phyloP scores from a whole-genome alignment of 2,113 vertebrate species.

The Poicephalus gulielmi region DNA sequence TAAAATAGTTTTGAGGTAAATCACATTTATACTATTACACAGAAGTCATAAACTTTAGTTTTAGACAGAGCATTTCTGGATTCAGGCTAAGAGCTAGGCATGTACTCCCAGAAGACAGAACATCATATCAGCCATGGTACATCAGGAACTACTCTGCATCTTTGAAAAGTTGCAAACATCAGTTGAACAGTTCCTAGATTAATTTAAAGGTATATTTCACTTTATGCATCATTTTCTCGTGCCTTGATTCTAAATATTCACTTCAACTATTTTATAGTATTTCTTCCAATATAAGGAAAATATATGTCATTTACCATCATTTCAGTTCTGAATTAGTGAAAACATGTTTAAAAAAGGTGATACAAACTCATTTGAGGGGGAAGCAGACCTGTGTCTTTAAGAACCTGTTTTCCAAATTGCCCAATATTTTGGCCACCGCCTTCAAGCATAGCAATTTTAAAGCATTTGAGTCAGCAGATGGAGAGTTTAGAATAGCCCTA shows the following conservation, averaged over 20 bases:
- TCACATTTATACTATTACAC: fast-evolving
- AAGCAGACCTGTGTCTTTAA: neutral
- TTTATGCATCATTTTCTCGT: neutral
- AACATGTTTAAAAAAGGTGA: neutral
- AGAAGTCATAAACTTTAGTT: neutral
- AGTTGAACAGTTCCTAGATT: neutral
- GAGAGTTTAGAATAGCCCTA: neutral
- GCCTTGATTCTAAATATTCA: neutral
- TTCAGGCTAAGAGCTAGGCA: neutral
- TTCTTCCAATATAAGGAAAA: neutral
- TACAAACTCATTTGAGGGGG: neutral
- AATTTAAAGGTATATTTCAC: neutral
- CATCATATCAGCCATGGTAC: neutral
- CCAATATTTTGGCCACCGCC: neutral
- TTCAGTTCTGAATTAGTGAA: neutral
- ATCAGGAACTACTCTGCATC: neutral
- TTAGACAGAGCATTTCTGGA: neutral
- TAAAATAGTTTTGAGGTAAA: neutral
- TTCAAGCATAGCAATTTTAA: neutral
- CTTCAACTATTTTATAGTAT: neutral
- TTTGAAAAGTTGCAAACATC: neutral
- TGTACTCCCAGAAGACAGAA: neutral
- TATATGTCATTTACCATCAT: neutral
- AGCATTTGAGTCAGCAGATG: conserved; percentile 27
- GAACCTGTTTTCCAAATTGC: neutral